Evolutionary conservation across 2,888 invertebrate species (phyloP), one percentile per base, ranked within the genome.

Genomic region (Cheilosia vernalis): DNA sequence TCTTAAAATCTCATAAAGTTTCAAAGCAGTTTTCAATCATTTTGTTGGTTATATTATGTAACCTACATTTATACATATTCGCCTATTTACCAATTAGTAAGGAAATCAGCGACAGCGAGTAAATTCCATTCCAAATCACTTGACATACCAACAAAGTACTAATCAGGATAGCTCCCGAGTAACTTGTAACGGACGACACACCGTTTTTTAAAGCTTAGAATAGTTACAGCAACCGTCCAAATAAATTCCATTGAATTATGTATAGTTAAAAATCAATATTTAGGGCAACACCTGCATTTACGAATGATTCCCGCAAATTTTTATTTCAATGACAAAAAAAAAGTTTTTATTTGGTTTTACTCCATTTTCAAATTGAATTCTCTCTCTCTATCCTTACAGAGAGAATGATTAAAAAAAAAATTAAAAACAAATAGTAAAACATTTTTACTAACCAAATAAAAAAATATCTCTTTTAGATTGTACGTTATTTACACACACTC

Each of bases 371-470:
- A 61, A 19, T 24, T 4, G 4, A 72, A 78, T 56, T 83, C 1
- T 27, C 30, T 53, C 53, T 40, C 24, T 55, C 49, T 37, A 27
- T 19, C 4, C 13, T 24, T 1, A 33, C 19, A 53, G 55, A 56
- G 40, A 63, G 61, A 56, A 53, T 56, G 56, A 70, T 21, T 37
- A 24, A 27, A 27, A 27, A 33, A 24, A 24, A 24, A 24, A 24
- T 3, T 3, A 24, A 2, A 53, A 42, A 42, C 67, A 64, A 37
- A 44, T 4, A 33, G 42, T 60, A 56, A 60, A 78, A 30, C 37
- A 27, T 37, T 72, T 85, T 81, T 85, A 81, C 77, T 85, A 85
- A 85, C 85, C 85, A 85, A 81, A 84, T 84, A 84, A 85, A 85
- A 27, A 37, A 85, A 85, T 85, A 67, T 85, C 67, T 85, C 85